Evolutionary conservation across 2,113 vertebrate genomes (phyloP).

Genomic region (Spea multiplicata): DNA sequence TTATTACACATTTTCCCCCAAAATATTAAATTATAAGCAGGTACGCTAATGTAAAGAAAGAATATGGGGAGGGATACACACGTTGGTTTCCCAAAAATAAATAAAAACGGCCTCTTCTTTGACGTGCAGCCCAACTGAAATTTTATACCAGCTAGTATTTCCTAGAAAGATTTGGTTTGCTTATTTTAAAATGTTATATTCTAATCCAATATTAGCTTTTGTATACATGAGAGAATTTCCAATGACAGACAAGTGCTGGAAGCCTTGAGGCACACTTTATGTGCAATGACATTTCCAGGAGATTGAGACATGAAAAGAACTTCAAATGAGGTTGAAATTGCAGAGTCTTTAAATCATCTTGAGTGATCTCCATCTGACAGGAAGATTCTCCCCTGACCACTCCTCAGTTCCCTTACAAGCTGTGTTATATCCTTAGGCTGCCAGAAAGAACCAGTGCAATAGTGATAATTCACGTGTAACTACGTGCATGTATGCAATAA

Average conservation of each 20-base stretch:
- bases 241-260: constrained; percentile 11
- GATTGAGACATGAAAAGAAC: constrained; percentile 41
- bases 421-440: not conserved
- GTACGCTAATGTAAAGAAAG: too few relatives aligned
- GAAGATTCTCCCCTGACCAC: not conserved
- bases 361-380: constrained; percentile 28
- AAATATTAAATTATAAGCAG: too few relatives aligned
- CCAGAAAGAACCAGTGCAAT: not conserved
- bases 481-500: too few relatives aligned
- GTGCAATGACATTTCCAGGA: constrained; percentile 36
- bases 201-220: constrained; percentile 27
- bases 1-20: too few relatives aligned
- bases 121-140: too few relatives aligned
- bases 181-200: constrained; percentile 30
- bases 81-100: too few relatives aligned
- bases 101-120: too few relatives aligned
- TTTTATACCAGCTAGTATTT: not conserved
- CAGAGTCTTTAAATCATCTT: constrained; percentile 29
- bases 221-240: constrained; percentile 21
- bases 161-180: constrained; percentile 14
- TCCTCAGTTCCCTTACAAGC: not conserved
- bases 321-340: constrained; percentile 40
- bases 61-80: too few relatives aligned
- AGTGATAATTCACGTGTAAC: too few relatives aligned
- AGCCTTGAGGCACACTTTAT: constrained; percentile 32